Evolutionary conservation across 2,888 invertebrate species (phyloP).

Genomic region (Nasonovia ribisnigri): DNA sequence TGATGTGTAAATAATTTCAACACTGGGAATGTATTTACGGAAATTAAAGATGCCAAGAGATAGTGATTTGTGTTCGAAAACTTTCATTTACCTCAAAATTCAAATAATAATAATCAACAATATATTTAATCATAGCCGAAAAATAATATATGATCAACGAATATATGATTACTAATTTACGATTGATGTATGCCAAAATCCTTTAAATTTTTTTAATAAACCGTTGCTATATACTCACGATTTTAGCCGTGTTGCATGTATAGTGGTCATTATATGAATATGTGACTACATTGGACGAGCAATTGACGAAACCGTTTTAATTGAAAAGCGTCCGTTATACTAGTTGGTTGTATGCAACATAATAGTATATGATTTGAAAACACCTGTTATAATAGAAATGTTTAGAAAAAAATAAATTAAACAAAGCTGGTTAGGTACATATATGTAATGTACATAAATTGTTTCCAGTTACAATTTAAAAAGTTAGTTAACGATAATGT

Average conservation of each 20-base stretch:
- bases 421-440: neutral
- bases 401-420: neutral
- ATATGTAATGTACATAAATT: neutral
- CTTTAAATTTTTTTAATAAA: neutral
- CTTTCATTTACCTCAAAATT: slow-evolving; percentile 38
- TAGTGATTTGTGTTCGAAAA: slow-evolving; percentile 6
- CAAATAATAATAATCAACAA: neutral
- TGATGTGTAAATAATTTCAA: neutral
- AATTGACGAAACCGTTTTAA: slow-evolving; percentile 4
- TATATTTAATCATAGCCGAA: neutral
- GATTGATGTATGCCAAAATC: neutral
- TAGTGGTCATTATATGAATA: neutral
- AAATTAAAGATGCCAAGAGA: neutral
- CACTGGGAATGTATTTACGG: slow-evolving; percentile 22
- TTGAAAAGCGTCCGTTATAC: neutral
- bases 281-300: neutral
- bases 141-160: neutral
- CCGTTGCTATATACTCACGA: neutral
- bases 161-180: neutral
- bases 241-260: neutral
- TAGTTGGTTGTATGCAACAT: neutral
- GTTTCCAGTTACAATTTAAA: neutral
- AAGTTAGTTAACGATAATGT: neutral
- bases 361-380: neutral
- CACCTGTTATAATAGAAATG: neutral